Conservation (phyloP, 2,888 invertebrate species). For the Meliscaeva auricollis region DNA sequence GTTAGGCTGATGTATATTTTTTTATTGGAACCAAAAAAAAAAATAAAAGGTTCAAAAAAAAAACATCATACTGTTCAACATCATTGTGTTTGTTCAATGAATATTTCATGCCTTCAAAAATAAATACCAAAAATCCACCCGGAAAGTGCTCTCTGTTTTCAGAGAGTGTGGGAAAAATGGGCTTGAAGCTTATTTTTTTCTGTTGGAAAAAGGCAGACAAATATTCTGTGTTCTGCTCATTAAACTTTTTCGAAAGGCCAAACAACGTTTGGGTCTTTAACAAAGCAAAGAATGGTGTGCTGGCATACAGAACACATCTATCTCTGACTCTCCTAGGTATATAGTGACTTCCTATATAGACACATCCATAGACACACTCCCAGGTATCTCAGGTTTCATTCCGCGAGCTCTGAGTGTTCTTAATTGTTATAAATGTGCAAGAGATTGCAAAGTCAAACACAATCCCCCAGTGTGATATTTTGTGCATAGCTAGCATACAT, state of each 20-base stretch:
- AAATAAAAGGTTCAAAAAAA: constrained; percentile 16
- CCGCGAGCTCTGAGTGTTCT: constrained; percentile 68
- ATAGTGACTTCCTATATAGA: not conserved
- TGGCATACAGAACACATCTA: constrained; percentile 40
- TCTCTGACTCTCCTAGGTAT: not conserved
- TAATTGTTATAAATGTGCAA: constrained; percentile 76
- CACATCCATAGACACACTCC: not conserved
- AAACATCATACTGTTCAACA: constrained; percentile 51
- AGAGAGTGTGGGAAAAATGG: constrained; percentile 26
- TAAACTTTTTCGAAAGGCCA: constrained; percentile 76
- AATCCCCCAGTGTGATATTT: constrained; percentile 68
- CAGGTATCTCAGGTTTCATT: constrained; percentile 70
- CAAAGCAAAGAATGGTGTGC: constrained; percentile 52
- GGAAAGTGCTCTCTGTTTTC: not conserved
- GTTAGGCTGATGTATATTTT: constrained; percentile 61
- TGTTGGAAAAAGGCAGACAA: constrained; percentile 52
- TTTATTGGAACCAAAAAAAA: constrained; percentile 51
- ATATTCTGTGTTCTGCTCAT: constrained; percentile 74
- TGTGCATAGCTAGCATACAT: constrained; percentile 58
- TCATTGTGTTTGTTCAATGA: constrained; percentile 71
- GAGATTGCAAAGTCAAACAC: constrained; percentile 75
- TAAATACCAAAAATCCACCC: constrained; percentile 61
- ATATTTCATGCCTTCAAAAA: constrained; percentile 69
- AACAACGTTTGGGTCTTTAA: constrained; percentile 69
- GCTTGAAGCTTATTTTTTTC: constrained; percentile 9